These are phyloP conservation scores for Oedothorax gibbosus DNA, from an alignment of 1,140 invertebrate genomes.

Conservation along the genomic window DNA sequence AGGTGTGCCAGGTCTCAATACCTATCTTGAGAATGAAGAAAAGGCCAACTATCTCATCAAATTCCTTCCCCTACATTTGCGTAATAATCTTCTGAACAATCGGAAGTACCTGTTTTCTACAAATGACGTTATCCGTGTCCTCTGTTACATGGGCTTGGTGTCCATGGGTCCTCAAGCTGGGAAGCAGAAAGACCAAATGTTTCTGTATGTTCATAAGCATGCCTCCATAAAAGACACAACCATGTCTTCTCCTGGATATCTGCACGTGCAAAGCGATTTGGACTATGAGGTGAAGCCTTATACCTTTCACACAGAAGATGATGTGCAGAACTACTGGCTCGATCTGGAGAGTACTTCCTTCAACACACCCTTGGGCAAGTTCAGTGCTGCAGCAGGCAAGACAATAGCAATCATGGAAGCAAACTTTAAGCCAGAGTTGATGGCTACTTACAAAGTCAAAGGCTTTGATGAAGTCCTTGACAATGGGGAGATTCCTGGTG, in stretches of 20 bases:
- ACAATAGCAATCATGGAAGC: constrained; percentile 65
- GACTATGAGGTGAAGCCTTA: constrained; percentile 27
- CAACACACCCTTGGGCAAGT: constrained; percentile 76
- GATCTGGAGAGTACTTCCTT: constrained; percentile 78
- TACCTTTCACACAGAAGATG: constrained; percentile 71
- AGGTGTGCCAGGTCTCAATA: constrained; percentile 73
- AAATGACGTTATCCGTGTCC: constrained; percentile 72
- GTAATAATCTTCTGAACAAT: constrained; percentile 72
- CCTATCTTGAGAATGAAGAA: constrained; percentile 77
- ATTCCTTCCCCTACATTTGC: constrained; percentile 68
- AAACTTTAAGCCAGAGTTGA: constrained; percentile 72
- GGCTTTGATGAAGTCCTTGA: constrained; percentile 72
- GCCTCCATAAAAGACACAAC: constrained; percentile 77
- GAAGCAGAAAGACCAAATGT: constrained; percentile 79
- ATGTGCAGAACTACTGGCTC: constrained; percentile 79
- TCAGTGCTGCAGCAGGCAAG: constrained; percentile 56
- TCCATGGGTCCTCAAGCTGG: constrained; percentile 78
- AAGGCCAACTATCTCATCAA: constrained; percentile 76
- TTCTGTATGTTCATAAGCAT: constrained; percentile 77
- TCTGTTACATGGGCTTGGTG: constrained; percentile 78
- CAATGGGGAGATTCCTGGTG: constrained; percentile 77
- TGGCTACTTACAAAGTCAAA: constrained; percentile 68
- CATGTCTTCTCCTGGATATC: constrained; percentile 75
- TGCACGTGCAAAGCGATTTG: constrained; percentile 70
- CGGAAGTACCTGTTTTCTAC: constrained; percentile 78